phyloP scores from a whole-genome alignment of 1,140 invertebrate species.

The Hyphantria cunea region DNA sequence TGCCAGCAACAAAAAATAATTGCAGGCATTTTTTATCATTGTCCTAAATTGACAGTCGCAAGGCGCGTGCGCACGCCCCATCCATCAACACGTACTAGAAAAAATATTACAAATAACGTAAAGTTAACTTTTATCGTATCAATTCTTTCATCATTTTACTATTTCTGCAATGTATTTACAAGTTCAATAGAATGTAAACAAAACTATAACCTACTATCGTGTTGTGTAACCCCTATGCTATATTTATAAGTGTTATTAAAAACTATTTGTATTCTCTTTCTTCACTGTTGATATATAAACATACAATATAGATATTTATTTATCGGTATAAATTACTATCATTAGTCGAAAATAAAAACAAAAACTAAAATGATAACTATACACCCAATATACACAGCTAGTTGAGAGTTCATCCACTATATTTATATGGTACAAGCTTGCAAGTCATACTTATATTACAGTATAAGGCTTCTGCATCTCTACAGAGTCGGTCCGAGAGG shows the following conservation, averaged over 20 bases:
- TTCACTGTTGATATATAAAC: constrained; percentile 63
- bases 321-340: constrained; percentile 80
- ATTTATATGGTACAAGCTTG: constrained; percentile 75
- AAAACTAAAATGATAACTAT: constrained; percentile 75
- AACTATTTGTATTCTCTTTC: constrained; percentile 77
- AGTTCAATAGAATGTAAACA: constrained; percentile 74
- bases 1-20: constrained; percentile 62
- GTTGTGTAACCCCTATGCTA: constrained; percentile 75
- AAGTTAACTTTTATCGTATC: constrained; percentile 78
- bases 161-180: constrained; percentile 78
- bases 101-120: constrained; percentile 79
- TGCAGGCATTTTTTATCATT: constrained; percentile 50
- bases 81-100: constrained; percentile 66
- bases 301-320: constrained; percentile 71
- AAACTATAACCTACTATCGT: constrained; percentile 76
- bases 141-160: constrained; percentile 71
- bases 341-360: constrained; percentile 74
- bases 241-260: constrained; percentile 73
- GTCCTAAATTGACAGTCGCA: constrained; percentile 34
- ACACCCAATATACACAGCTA: constrained; percentile 80
- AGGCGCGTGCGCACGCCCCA: constrained; percentile 15
- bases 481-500: constrained; percentile 38
- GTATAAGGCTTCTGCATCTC: constrained; percentile 68
- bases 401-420: constrained; percentile 67
- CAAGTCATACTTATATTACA: constrained; percentile 68